Percentiles rank a stretch among this genome's conserved stretches.
phyloP scores from a whole-genome alignment of 2,797 vertebrate species.

The Hyperoplus immaculatus region DNA sequence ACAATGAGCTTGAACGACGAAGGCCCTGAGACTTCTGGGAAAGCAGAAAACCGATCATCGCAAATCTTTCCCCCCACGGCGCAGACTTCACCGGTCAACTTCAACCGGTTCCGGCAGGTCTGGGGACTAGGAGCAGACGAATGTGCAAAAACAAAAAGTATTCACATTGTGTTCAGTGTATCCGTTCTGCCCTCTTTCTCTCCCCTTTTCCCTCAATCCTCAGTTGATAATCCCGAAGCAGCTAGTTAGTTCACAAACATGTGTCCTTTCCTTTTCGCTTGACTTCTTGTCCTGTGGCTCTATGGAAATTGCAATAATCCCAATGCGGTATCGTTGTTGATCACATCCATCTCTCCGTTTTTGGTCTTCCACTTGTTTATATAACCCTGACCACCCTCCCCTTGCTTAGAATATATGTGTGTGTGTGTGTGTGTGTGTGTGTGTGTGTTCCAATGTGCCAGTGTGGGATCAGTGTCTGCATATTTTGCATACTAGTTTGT shows the following conservation, averaged over 20 bases:
- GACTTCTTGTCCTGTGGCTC: slow-evolving; percentile 37
- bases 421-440: slow-evolving; percentile 22
- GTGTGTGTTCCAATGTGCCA: slow-evolving; percentile 1
- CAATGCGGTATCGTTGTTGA: slow-evolving; percentile 26
- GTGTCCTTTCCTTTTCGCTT: slow-evolving; percentile 39
- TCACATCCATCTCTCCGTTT: slow-evolving; percentile 63
- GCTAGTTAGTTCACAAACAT: slow-evolving; percentile 57
- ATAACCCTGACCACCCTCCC: slow-evolving; percentile 75
- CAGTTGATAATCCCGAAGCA: slow-evolving; percentile 19
- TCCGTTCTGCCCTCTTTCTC: slow-evolving; percentile 52
- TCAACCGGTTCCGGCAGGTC: slow-evolving; percentile 44
- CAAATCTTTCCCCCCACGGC: slow-evolving; percentile 59
- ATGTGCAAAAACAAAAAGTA: slow-evolving; percentile 52
- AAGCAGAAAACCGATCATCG: slow-evolving; percentile 68
- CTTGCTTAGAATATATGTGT: slow-evolving; percentile 45
- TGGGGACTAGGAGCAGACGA: slow-evolving; percentile 37
- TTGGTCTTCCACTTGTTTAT: slow-evolving; percentile 71
- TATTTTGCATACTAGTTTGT: slow-evolving; percentile 84
- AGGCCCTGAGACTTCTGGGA: slow-evolving; percentile 63
- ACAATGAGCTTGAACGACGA: slow-evolving; percentile 64
- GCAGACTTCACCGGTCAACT: slow-evolving; percentile 67
- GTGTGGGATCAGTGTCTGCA: slow-evolving; percentile 80
- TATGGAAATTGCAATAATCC: slow-evolving; percentile 64
- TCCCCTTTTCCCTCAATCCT: slow-evolving; percentile 48
- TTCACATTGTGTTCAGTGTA: slow-evolving; percentile 63